Conservation (phyloP, 2,888 invertebrate genomes). For the Philopedon plagiatum region DNA sequence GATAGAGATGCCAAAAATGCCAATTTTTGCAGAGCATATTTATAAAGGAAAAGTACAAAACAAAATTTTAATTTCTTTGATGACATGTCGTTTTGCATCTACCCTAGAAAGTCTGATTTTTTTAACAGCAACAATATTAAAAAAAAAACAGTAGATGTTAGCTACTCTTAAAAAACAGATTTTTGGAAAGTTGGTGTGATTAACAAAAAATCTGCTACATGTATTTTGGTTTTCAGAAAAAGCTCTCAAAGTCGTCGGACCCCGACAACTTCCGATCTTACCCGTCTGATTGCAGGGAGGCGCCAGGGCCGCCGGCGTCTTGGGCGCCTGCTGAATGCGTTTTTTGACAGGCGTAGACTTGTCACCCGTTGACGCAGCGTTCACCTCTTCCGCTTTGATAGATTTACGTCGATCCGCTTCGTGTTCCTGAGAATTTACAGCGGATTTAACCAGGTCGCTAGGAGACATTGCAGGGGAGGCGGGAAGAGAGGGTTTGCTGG, state of each 20-base stretch:
- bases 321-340: slow-evolving; percentile 67
- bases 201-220: slow-evolving; percentile 20
- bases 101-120: no score
- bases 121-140: no score
- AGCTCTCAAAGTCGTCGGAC: slow-evolving; percentile 49
- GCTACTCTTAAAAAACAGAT: no score
- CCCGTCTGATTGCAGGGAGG: slow-evolving; percentile 74
- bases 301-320: slow-evolving; percentile 65
- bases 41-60: no score
- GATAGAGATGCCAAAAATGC: no score
- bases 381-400: slow-evolving; percentile 38
- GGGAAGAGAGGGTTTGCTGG: slow-evolving; percentile 20
- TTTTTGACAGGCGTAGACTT: slow-evolving; percentile 63
- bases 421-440: slow-evolving; percentile 72
- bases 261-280: slow-evolving; percentile 68
- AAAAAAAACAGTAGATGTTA: no score
- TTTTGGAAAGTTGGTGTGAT: no score
- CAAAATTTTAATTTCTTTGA: no score
- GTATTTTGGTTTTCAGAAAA: slow-evolving; percentile 37
- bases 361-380: slow-evolving; percentile 30
- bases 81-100: no score
- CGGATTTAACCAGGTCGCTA: slow-evolving; percentile 76
- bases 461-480: slow-evolving; percentile 69
- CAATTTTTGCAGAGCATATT: no score
- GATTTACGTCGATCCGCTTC: slow-evolving; percentile 64